Conservation (phyloP, 2,113 vertebrate species). For the Apodemus speciosus region DNA sequence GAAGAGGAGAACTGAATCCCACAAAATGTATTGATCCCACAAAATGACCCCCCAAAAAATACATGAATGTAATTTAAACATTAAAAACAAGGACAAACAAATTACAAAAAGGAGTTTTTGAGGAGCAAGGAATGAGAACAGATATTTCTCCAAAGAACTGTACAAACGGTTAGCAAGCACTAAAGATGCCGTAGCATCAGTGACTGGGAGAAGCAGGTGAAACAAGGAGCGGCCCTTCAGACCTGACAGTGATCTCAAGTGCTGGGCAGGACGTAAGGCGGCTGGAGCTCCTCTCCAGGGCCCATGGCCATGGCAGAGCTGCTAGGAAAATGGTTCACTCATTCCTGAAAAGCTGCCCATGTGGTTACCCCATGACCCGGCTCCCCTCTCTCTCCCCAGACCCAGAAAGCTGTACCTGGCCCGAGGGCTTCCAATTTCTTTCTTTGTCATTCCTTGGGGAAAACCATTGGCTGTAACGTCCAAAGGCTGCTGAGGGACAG, state of each 20-base stretch:
- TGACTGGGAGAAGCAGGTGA: not conserved
- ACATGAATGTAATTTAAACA: no score
- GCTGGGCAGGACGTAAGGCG: not conserved
- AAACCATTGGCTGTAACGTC: conserved; percentile 96
- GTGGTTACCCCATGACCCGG: not conserved
- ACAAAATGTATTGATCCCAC: not conserved
- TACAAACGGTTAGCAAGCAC: not conserved
- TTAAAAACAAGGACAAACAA: not conserved
- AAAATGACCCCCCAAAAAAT: not conserved
- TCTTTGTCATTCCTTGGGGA: conserved; percentile 95
- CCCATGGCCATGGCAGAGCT: not conserved
- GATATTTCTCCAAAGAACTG: not conserved
- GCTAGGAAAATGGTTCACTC: not conserved
- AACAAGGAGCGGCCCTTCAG: not conserved
- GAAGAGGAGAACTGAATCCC: not conserved
- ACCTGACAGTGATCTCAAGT: not conserved
- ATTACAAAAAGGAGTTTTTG: not conserved
- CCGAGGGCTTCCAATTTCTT: conserved; percentile 84
- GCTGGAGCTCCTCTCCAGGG: not conserved
- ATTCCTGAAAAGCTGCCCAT: not conserved
- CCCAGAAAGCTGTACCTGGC: conserved; percentile 87
- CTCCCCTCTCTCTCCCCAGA: not conserved
- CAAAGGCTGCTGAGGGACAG: conserved; percentile 90
- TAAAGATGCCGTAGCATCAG: not conserved
- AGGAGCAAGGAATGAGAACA: not conserved